A percentile compares a stretch with the other conserved stretches of the same genome.
These are phyloP conservation scores for Cyclopterus lumpus DNA, from an alignment of 2,797 vertebrate species.

Conservation along the genomic window DNA sequence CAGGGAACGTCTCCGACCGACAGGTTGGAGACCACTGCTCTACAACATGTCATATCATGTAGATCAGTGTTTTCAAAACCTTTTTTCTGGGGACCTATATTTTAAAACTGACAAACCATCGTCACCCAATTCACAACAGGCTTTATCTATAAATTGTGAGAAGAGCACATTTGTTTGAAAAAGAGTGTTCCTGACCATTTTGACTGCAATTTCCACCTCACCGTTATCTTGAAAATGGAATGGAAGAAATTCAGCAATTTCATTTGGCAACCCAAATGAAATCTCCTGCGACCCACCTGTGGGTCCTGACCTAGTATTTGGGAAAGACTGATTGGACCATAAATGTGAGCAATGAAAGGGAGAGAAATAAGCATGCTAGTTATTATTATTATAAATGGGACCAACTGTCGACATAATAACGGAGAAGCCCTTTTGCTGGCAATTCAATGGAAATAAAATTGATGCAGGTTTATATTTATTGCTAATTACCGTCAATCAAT, in stretches of 20 bases:
- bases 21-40: too few species aligned
- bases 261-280: background rate
- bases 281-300: too few species aligned
- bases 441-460: background rate
- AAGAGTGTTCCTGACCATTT: background rate
- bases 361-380: background rate
- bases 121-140: background rate
- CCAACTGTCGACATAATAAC: background rate
- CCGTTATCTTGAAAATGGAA: background rate
- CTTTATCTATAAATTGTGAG: background rate
- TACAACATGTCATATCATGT: background rate
- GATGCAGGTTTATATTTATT: background rate
- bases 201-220: background rate
- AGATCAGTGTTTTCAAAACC: background rate
- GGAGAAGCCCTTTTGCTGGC: background rate
- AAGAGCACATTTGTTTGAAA: background rate
- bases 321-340: background rate
- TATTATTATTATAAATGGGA: background rate
- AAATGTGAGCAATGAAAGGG: background rate
- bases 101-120: background rate
- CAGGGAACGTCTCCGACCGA: too few species aligned
- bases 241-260: background rate
- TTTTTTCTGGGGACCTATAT: background rate
- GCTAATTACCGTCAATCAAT: background rate
- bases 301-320: too few species aligned